A percentile compares a stretch with the other conserved stretches of the same genome.
phyloP scores from a whole-genome alignment of 2,797 vertebrate genomes.

The Pampus argenteus region DNA sequence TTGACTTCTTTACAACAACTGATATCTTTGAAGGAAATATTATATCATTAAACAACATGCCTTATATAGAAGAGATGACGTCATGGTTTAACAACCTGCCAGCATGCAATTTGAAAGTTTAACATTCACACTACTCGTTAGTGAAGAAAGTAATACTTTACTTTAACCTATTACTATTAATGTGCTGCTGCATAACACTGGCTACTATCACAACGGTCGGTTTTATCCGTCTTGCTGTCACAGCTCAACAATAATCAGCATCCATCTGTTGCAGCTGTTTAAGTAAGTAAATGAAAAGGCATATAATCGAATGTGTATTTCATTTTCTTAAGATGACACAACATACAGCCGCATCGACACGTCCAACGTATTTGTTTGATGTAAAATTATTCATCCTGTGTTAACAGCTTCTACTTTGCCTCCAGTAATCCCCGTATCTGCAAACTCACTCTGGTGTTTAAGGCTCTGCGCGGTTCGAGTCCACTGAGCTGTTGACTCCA shows the following conservation, averaged over 20 bases:
- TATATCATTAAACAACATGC: neutral
- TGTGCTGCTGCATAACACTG: neutral
- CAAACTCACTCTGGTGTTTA: conserved; percentile 33
- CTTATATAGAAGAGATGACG: no score
- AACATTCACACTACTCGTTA: no score
- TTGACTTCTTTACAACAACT: neutral
- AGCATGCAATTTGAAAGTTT: no score
- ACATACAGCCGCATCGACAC: no score
- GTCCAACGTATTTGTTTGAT: no score
- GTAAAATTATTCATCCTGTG: no score
- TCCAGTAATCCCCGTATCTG: conserved; percentile 33
- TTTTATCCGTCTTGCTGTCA: neutral
- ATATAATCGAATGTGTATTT: neutral
- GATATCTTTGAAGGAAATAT: neutral
- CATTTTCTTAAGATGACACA: neutral
- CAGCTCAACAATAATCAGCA: neutral
- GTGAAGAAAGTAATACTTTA: no score
- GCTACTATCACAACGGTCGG: neutral
- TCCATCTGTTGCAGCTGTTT: neutral
- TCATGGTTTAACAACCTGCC: no score
- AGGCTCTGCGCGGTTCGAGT: conserved; percentile 27
- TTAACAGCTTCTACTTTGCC: conserved; percentile 16
- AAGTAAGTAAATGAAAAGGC: neutral
- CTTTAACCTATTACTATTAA: neutral
- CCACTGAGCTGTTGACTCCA: conserved; percentile 19